These are phyloP conservation scores for Pteruthius melanotis DNA, from an alignment of 2,113 vertebrate species.

Conservation along the genomic window DNA sequence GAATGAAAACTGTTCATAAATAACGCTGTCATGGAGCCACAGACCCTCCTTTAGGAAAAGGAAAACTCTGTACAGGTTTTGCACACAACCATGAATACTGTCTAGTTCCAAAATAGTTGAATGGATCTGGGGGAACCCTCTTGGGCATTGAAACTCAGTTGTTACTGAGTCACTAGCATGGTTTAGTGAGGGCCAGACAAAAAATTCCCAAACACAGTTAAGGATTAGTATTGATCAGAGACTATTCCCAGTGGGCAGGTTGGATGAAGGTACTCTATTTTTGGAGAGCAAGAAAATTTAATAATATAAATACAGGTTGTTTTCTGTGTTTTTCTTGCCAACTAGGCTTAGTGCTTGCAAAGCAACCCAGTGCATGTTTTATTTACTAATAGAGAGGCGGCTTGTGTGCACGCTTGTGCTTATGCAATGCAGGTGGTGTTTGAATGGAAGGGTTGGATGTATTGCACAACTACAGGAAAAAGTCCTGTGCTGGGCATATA, in stretches of 20 bases:
- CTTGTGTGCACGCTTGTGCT: neutral
- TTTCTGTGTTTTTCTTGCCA: neutral
- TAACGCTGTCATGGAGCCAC: accelerated
- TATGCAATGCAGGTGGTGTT: neutral
- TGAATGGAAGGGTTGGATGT: neutral
- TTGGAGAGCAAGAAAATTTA: neutral
- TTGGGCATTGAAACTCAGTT: neutral
- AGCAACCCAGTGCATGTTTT: neutral
- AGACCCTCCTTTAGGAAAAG: neutral
- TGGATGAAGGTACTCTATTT: neutral
- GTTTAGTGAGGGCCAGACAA: neutral
- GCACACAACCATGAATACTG: neutral
- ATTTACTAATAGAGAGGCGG: neutral
- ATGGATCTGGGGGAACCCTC: neutral
- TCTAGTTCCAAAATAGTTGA: neutral
- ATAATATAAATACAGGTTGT: neutral
- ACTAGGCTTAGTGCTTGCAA: neutral
- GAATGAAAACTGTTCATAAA: neutral
- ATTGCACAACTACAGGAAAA: neutral
- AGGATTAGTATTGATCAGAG: neutral
- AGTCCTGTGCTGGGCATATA: neutral
- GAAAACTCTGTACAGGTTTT: neutral
- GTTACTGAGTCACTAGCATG: neutral
- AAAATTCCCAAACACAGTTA: neutral
- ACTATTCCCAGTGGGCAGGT: neutral